Percentiles rank a stretch among this genome's conserved stretches.
phyloP scores from a whole-genome alignment of 2,797 vertebrate species.

The Acanthopagrus latus region DNA sequence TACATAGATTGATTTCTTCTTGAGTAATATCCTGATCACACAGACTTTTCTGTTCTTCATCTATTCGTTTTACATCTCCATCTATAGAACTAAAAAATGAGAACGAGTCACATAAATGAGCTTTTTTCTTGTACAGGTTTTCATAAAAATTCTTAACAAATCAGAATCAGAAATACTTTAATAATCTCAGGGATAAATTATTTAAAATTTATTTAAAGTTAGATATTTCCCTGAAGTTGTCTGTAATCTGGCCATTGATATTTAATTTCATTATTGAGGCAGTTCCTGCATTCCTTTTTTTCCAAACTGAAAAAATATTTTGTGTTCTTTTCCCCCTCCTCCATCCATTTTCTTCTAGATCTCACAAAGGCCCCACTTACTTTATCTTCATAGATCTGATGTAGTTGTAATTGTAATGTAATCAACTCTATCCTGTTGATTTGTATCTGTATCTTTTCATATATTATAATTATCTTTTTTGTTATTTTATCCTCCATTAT shows the following conservation, averaged over 20 bases:
- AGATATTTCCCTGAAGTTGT: not conserved
- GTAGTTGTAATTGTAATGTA: not conserved
- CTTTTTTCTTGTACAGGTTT: not conserved
- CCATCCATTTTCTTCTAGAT: not conserved
- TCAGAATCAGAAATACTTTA: too few relatives aligned
- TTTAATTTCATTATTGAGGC: not conserved
- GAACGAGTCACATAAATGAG: too few relatives aligned
- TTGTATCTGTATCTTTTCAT: not conserved
- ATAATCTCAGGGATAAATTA: too few relatives aligned
- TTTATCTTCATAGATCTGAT: not conserved
- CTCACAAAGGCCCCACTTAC: not conserved
- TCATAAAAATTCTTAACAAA: not conserved
- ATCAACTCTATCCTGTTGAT: not conserved
- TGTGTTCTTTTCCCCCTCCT: not conserved
- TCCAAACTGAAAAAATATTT: not conserved
- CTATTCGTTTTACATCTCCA: too few relatives aligned
- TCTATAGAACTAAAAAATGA: too few relatives aligned
- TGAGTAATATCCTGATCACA: not conserved
- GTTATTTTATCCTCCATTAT: too few relatives aligned
- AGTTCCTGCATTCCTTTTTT: not conserved
- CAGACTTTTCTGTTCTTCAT: not conserved
- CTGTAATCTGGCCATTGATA: not conserved
- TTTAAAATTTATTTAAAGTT: too few relatives aligned
- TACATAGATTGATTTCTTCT: not conserved
- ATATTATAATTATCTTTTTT: not conserved